Percentiles rank a stretch among this genome's conserved stretches.
These are phyloP conservation scores for Myiotriccus ornatus DNA, from an alignment of 2,797 vertebrate species.

Conservation along the genomic window DNA sequence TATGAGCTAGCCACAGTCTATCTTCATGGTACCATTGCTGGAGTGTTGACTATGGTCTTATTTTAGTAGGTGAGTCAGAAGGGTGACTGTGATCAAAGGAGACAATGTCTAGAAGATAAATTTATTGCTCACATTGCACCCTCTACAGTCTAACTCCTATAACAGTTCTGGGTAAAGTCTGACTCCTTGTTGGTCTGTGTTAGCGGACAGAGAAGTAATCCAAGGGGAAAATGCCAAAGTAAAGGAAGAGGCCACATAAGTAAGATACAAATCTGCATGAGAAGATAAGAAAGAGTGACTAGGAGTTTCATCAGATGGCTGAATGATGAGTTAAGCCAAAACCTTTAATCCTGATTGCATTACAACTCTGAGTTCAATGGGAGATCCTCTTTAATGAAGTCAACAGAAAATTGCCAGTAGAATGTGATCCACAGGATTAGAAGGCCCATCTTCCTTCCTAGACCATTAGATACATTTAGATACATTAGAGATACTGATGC, in stretches of 20 bases:
- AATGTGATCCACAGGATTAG: not conserved
- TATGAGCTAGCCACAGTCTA: not conserved
- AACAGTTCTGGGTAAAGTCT: not conserved
- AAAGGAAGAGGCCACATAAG: not conserved
- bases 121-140: conserved; percentile 67
- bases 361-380: not conserved
- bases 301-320: not conserved
- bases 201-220: not conserved
- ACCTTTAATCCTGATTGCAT: not conserved
- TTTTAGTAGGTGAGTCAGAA: not conserved
- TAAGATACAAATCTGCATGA: not conserved
- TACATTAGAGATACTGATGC: not conserved
- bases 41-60: not conserved
- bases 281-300: not conserved
- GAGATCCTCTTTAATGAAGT: not conserved
- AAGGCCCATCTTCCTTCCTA: not conserved
- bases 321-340: not conserved
- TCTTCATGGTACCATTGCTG: not conserved
- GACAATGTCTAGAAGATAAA: not conserved
- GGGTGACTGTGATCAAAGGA: not conserved
- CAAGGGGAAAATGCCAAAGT: not conserved
- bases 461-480: not conserved
- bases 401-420: not conserved
- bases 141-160: conserved; percentile 67
- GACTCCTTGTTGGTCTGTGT: not conserved